phyloP scores from a whole-genome alignment of 2,888 invertebrate species.

The Cryptocheilus praepositus region DNA sequence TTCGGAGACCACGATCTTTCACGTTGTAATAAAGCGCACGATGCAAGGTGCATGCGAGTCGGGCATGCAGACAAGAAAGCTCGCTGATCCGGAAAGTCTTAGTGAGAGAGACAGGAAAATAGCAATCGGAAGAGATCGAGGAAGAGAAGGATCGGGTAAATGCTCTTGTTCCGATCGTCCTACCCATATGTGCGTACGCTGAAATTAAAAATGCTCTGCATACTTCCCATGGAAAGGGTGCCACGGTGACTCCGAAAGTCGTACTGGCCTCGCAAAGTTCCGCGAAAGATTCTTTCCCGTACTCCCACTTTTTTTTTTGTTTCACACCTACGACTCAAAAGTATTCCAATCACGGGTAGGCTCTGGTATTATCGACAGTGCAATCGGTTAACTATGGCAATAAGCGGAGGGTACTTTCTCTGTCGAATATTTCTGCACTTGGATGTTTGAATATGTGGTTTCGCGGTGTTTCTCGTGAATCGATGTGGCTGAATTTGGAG shows the following conservation, averaged over 20 bases:
- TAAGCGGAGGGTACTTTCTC: too few relatives aligned
- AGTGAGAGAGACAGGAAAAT: slow-evolving; percentile 16
- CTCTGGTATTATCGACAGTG: too few relatives aligned
- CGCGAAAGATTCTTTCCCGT: neutral
- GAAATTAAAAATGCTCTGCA: slow-evolving; percentile 64
- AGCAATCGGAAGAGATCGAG: slow-evolving; percentile 28
- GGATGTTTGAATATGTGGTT: too few relatives aligned
- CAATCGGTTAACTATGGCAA: too few relatives aligned
- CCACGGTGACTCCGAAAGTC: neutral
- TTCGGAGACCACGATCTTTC: slow-evolving; percentile 18
- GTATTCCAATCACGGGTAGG: too few relatives aligned
- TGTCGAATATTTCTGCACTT: too few relatives aligned
- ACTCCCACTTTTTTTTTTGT: neutral
- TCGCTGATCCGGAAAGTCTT: slow-evolving; percentile 38
- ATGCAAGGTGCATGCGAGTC: neutral
- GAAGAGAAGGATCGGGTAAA: slow-evolving; percentile 18
- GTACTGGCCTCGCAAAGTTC: slow-evolving; percentile 4
- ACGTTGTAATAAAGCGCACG: slow-evolving; percentile 46
- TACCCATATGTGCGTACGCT: slow-evolving; percentile 33
- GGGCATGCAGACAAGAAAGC: slow-evolving; percentile 22
- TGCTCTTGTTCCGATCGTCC: slow-evolving; percentile 28
- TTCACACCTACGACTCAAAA: too few relatives aligned
- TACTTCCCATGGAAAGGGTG: slow-evolving; percentile 37
- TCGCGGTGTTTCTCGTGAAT: too few relatives aligned
- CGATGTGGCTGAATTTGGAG: too few relatives aligned